Evolutionary conservation across 2,113 vertebrate species (phyloP), one percentile per base, ranked within the genome.

Genomic region (Festucalex cinctus): DNA sequence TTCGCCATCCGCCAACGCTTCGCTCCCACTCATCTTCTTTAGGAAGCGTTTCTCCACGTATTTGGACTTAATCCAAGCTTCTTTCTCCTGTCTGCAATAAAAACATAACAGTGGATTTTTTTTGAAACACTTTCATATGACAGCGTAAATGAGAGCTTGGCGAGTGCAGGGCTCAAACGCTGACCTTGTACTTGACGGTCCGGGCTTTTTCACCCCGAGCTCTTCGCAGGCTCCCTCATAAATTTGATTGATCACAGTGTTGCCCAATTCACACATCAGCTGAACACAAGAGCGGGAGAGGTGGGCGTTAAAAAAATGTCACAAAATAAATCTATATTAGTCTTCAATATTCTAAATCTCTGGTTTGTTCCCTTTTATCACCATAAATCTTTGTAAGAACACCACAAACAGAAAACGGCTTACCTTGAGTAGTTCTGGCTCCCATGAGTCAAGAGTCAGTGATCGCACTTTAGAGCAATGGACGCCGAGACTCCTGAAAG

Each of bases 181-280:
- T 70, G 39, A 91, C 91, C 91, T 91, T 37, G 88, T 82, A 76
- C 85, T 90, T 73, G 85, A 84, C 0, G 89, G 88, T 16, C 77
- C 68, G 9, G 95, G 95, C 85, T 99, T 99, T 89, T 94, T 96
- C 24, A 89, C 82, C 72, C 95, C 93, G 67, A 92, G 69, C 80
- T 94, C 93, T 67, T 95, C 93, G 67, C 94, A 83, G 63, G 90
- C 86, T 0, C 94, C 96, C 91, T 98, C 97, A 79, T 98, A 99
- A 89, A 99, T 95, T 71, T 93, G 92, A 86, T 99, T 99, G 80
- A 98, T 95, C 71, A 95, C 93, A 77, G 92, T 90, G 88, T 99
- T 99, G 14, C 97, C 97, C 88, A 99, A 79, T 72, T 96, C 95
- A 92, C 97, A 98, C 97, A 99, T 99, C 78, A 99, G 88, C 97